Evolutionary conservation across 2,113 vertebrate species (phyloP), one percentile per base, ranked within the genome.

Genomic region (Pavo muticus): DNA sequence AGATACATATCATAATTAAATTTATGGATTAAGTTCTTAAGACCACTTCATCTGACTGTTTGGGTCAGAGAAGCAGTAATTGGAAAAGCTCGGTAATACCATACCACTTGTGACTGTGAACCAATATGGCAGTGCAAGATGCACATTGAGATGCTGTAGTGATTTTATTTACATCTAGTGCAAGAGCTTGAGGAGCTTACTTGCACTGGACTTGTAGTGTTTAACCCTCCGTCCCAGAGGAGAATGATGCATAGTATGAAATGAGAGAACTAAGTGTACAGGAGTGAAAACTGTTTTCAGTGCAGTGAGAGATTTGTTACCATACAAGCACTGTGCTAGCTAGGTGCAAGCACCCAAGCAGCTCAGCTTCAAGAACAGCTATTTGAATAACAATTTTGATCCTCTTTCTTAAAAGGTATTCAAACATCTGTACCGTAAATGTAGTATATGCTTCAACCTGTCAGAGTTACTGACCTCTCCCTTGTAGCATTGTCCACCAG

Each of bases 381-480:
- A 29, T 65, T 93, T 72, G 25, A 81, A n/a, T 37, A 91, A 67
- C 8, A 88, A 40, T 56, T 27, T 39, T 21, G 3, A n/a, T 74
- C 74, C 63, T 40, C 0, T 80, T 90, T 74, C 65, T 91, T 83
- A 27, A 81, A 65, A 79, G 47, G 25, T n/a, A 11, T 82, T 88
- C 18, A 29, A 90, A 92, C 61, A 7, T 61, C 27, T 79, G 27
- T 42, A 56, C 52, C 48, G 88, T 52, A 76, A 82, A 76, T 1
- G 0, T 3, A 65, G 29, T 16, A 18, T 42, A 5, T 79, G 63
- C 30, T 54, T 95, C 61, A 87, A 91, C 35, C 50, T 95, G 84
- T 90, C 94, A 80, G 37, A 71, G 45, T 95, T 93, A 92, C n/a
- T 95, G 84, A 96, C 90, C 59, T 50, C 32, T 89, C 42, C 80